These are phyloP conservation scores for Drosophila ogumai DNA, from an alignment of 1,140 invertebrate species.

Conservation along the genomic window DNA sequence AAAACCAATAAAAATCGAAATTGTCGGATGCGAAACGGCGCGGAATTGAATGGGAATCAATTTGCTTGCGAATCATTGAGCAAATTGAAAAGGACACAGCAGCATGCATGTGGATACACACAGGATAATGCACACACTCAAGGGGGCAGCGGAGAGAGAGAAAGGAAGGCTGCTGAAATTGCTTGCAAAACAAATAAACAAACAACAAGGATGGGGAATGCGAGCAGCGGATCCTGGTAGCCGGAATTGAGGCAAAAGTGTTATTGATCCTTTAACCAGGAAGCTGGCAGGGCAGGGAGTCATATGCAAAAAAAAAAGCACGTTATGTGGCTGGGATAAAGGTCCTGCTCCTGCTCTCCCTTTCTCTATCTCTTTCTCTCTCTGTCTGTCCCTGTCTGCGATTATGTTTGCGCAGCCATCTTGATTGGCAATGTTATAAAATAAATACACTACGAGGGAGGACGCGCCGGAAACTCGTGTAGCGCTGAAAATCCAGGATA, in stretches of 20 bases:
- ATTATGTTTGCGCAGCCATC: slow-evolving; percentile 85
- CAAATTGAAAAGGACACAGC: slow-evolving; percentile 83
- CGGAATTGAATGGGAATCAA: slow-evolving; percentile 84
- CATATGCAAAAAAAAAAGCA: slow-evolving; percentile 71
- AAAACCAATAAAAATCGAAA: slow-evolving; percentile 83
- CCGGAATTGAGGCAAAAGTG: slow-evolving; percentile 79
- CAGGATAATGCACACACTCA: slow-evolving; percentile 40
- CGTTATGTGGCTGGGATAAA: slow-evolving; percentile 40
- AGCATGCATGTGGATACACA: slow-evolving; percentile 47
- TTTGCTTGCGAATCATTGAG: slow-evolving; percentile 85
- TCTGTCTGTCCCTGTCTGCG: slow-evolving; percentile 29
- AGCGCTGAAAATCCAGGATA: slow-evolving; percentile 21
- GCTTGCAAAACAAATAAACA: slow-evolving; percentile 82
- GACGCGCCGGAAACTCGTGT: slow-evolving; percentile 61
- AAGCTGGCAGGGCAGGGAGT: slow-evolving; percentile 9
- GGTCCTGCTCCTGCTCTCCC: slow-evolving; percentile 14
- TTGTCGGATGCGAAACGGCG: slow-evolving; percentile 80
- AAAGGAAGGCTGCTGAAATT: slow-evolving; percentile 68
- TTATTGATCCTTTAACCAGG: slow-evolving; percentile 78
- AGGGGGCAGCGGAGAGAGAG: not conserved
- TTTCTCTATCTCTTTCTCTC: not conserved
- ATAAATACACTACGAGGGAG: slow-evolving; percentile 79
- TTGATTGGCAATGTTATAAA: slow-evolving; percentile 85
- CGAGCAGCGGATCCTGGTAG: slow-evolving; percentile 32
- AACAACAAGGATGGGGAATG: slow-evolving; percentile 35